These are phyloP conservation scores for Mus spicilegus DNA, from an alignment of 2,113 vertebrate genomes.

Conservation along the genomic window DNA sequence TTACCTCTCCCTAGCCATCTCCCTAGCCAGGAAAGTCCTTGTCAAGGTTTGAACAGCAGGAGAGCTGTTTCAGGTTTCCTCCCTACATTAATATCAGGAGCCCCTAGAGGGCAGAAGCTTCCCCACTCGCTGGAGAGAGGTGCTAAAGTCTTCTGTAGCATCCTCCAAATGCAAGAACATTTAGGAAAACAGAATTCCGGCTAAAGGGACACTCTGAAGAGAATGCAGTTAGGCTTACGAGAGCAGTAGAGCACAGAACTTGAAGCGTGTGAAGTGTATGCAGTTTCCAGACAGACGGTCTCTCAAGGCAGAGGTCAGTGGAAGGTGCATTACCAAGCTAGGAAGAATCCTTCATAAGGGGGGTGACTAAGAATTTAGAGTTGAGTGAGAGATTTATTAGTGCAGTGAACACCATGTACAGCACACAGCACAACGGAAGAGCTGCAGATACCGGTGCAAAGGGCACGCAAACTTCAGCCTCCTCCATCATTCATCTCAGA, in stretches of 20 bases:
- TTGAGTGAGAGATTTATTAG: constrained; percentile 75
- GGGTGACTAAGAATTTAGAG: constrained; percentile 53
- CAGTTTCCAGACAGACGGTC: neutral
- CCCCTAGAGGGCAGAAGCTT: neutral
- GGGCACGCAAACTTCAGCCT: neutral
- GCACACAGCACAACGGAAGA: constrained; percentile 70
- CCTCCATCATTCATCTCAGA: constrained; percentile 3
- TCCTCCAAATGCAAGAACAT: neutral
- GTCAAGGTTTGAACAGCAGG: neutral
- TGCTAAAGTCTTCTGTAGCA: neutral
- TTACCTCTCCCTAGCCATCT: too few species aligned
- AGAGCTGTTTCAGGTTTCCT: neutral
- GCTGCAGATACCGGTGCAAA: constrained; percentile 59
- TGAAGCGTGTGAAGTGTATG: neutral
- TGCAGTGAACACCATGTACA: constrained; percentile 67
- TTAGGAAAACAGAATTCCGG: neutral
- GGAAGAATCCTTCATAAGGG: neutral
- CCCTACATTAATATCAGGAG: neutral
- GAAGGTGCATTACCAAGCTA: neutral
- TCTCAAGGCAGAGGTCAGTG: constrained; percentile 16
- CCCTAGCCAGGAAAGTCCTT: neutral
- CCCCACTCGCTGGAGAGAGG: neutral
- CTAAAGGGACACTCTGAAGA: neutral
- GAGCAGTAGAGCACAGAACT: neutral
- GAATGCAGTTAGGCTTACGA: neutral